Evolutionary conservation across 2,888 invertebrate species (phyloP).

Genomic region (Drosophila longiperda): DNA sequence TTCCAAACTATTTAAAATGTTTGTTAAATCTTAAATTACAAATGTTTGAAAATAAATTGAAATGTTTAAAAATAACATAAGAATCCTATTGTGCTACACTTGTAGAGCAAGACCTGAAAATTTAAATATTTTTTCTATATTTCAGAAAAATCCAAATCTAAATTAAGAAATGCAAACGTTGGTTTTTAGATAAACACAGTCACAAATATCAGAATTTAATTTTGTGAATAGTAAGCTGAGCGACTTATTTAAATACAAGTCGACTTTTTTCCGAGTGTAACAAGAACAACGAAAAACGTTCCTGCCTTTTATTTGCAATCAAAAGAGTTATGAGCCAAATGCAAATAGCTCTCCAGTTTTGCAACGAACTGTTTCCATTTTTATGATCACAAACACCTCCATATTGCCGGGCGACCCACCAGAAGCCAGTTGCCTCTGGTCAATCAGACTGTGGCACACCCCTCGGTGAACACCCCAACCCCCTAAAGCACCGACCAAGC

Average conservation of each 20-base stretch:
- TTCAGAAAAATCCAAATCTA: too few species aligned
- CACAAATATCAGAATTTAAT: background rate
- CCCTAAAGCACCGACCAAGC: background rate
- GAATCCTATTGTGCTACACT: too few species aligned
- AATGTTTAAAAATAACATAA: too few species aligned
- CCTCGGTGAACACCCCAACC: background rate
- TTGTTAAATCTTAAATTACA: too few species aligned
- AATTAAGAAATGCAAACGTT: background rate
- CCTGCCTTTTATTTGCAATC: conserved; percentile 73
- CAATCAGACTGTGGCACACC: conserved; percentile 26
- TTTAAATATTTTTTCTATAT: too few species aligned
- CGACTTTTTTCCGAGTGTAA: background rate
- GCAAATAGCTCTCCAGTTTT: conserved; percentile 63
- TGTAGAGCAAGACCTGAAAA: too few species aligned
- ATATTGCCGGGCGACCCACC: background rate
- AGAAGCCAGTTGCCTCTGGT: conserved; percentile 31
- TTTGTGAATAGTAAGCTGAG: too few species aligned
- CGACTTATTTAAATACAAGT: too few species aligned
- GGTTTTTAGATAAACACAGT: background rate
- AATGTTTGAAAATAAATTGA: too few species aligned
- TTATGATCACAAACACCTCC: conserved; percentile 52
- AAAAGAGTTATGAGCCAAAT: conserved; percentile 81
- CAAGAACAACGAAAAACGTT: conserved; percentile 42
- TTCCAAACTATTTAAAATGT: too few species aligned
- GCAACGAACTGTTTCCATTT: conserved; percentile 52